Evolutionary conservation across 2,113 vertebrate species (phyloP), one percentile per base, ranked within the genome.

Genomic region (Gambusia holbrooki): DNA sequence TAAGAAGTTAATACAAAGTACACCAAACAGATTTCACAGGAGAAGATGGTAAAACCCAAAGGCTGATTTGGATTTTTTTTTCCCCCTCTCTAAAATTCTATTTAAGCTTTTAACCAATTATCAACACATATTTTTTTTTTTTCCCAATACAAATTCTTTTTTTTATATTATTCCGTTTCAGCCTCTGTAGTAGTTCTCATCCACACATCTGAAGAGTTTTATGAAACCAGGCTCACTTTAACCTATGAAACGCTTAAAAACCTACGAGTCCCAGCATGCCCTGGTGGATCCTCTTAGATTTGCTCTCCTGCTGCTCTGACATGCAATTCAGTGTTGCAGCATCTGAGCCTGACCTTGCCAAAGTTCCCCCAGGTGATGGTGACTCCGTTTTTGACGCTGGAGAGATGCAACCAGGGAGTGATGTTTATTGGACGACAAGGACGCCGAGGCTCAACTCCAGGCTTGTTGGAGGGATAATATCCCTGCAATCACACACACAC

Each of bases 351-450:
- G 87, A 99, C 98, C 96, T 99, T 99, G 90, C 97, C 97, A 0
- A 98, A 99, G 89, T 99, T 99, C 17, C 98, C 98, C 98, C 98
- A 99, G 73, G 97, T 98, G 78, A 99, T 92, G 0, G 97, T 98
- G 92, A 98, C 96, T 88, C 97, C 95, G 89, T 99, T 99, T 85
- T 96, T 96, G 62, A 96, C 96, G 4, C 93, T 96, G 25, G 97
- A 98, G 87, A 98, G 93, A 90, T 99, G 98, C 94, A 99, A 96
- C 94, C 98, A 97, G 60, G 97, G 96, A 27, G 97, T 99, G 90
- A 99, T 96, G 93, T 99, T 98, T 86, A 99, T 96, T 79, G 98
- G 98, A 30, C 98, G 95, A 92, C 98, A 99, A 9, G 98, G 98
- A 73, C 97, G 94, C 81, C 98, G 98, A 1, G 97, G 98, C 84